Conservation (phyloP, 1,140 invertebrate species). For the Drosophila novamexicana region DNA sequence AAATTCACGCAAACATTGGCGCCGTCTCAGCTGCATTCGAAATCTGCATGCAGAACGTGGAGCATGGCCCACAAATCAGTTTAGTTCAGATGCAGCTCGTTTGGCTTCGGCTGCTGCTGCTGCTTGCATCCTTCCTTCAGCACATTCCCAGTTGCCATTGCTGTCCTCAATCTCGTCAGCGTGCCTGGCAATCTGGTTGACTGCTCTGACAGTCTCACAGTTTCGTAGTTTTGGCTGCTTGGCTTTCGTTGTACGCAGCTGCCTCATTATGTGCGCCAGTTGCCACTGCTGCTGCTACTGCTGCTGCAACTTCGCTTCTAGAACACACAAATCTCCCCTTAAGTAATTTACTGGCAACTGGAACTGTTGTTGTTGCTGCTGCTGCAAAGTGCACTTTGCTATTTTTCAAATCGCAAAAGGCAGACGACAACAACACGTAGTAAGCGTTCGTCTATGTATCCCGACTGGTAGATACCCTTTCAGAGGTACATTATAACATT, state of each 20-base stretch:
- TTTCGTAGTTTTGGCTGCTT: constrained; percentile 29
- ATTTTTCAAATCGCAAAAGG: constrained; percentile 74
- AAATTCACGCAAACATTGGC: constrained; percentile 73
- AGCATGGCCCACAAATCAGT: constrained; percentile 36
- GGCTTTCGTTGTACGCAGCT: constrained; percentile 46
- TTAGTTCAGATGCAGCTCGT: constrained; percentile 15
- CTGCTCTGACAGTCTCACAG: constrained; percentile 23
- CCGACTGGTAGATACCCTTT: constrained; percentile 8
- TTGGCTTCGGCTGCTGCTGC: not conserved
- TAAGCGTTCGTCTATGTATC: not conserved
- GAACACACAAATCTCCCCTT: constrained; percentile 66
- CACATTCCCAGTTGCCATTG: constrained; percentile 39
- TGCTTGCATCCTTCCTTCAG: not conserved
- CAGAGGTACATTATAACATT: not conserved
- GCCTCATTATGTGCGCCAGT: constrained; percentile 68
- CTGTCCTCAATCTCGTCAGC: constrained; percentile 42
- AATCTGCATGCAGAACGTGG: constrained; percentile 38
- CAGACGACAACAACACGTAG: constrained; percentile 39
- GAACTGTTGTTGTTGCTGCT: constrained; percentile 34
- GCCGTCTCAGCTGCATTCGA: constrained; percentile 31
- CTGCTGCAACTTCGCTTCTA: constrained; percentile 23
- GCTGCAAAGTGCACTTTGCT: constrained; percentile 70
- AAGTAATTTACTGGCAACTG: constrained; percentile 77
- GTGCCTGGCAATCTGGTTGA: constrained; percentile 37
- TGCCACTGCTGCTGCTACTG: constrained; percentile 14